These are phyloP conservation scores for Tyrannus savana DNA, from an alignment of 2,113 vertebrate species.

Conservation along the genomic window DNA sequence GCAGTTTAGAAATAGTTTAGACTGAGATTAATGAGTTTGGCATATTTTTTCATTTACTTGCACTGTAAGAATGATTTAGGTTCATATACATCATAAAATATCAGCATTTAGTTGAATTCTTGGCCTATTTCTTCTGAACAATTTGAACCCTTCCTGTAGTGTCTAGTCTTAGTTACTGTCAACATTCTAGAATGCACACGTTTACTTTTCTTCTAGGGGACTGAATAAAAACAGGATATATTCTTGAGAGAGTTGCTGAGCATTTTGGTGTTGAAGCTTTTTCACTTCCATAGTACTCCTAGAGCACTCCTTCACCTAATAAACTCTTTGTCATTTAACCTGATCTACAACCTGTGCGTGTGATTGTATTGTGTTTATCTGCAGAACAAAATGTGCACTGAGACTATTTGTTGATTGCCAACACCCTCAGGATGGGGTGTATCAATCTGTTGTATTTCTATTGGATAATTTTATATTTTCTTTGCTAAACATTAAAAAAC, in stretches of 20 bases:
- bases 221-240: not conserved
- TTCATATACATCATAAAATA: not conserved
- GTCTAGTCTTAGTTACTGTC: not conserved
- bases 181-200: not conserved
- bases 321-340: not conserved
- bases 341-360: not conserved
- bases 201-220: not conserved
- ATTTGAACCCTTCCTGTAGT: not conserved
- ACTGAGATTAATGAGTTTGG: not conserved
- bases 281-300: not conserved
- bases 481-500: not conserved
- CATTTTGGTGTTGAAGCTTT: not conserved
- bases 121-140: not conserved
- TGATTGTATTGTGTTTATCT: not conserved
- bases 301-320: not conserved
- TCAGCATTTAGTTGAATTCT: not conserved
- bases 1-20: not conserved
- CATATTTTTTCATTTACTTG: not conserved
- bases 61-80: not conserved
- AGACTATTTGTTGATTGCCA: not conserved
- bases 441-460: not conserved
- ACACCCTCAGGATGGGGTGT: not conserved
- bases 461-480: not conserved
- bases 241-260: not conserved
- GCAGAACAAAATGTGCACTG: not conserved